Evolutionary conservation across 2,888 invertebrate genomes (phyloP).

Genomic region (Eucera pruinosa): DNA sequence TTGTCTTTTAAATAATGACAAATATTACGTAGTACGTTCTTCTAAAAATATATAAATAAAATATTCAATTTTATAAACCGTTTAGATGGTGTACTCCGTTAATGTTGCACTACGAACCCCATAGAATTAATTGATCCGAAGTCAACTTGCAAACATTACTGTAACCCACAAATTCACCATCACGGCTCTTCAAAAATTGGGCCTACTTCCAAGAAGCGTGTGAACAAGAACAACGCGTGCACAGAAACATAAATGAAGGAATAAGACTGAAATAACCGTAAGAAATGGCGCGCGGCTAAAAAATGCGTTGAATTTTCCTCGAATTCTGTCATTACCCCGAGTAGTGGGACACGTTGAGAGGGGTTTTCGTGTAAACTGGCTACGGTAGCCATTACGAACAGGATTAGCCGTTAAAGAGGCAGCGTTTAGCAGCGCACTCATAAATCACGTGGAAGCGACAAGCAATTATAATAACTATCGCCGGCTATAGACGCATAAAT

Average conservation of each 20-base stretch:
- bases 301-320: constrained; percentile 32
- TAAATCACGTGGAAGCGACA: constrained; percentile 81
- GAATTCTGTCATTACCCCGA: constrained; percentile 24
- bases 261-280: background rate
- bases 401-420: constrained; percentile 78
- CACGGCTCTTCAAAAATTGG: no score
- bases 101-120: no score
- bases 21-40: no score
- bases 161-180: no score
- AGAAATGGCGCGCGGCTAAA: constrained; percentile 18
- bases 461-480: constrained; percentile 82
- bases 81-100: no score
- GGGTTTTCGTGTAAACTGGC: constrained; percentile 33
- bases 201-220: no score
- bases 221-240: background rate
- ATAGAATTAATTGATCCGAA: no score
- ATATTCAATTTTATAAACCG: no score
- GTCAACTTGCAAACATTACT: no score
- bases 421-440: constrained; percentile 74
- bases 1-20: no score
- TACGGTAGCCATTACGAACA: constrained; percentile 78
- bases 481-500: constrained; percentile 76
- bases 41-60: no score
- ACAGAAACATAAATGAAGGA: background rate
- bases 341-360: constrained; percentile 9